Percentiles rank a stretch among this genome's conserved stretches.
Evolutionary conservation across 2,113 vertebrate species (phyloP).

Genomic region (Ceyx margarethae): DNA sequence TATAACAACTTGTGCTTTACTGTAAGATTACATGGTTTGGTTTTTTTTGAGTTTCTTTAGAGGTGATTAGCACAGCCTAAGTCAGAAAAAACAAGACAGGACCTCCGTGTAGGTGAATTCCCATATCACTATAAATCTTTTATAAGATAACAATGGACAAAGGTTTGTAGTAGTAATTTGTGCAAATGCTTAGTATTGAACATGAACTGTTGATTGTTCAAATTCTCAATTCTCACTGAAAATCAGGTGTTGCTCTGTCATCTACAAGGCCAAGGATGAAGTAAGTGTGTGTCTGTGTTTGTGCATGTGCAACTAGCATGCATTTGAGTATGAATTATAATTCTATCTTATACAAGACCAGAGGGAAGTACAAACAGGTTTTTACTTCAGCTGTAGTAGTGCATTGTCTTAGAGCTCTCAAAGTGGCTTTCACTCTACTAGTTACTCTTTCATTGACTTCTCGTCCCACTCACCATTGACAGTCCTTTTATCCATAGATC

Average conservation of each 20-base stretch:
- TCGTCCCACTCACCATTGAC: background rate
- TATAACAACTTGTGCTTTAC: background rate
- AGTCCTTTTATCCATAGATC: background rate
- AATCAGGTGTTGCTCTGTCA: background rate
- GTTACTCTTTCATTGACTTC: background rate
- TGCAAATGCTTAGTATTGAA: background rate
- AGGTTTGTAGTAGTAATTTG: background rate
- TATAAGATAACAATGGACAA: background rate
- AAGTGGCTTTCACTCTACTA: background rate
- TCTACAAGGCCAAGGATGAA: background rate
- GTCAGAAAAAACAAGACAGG: background rate
- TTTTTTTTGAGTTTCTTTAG: background rate
- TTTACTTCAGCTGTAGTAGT: background rate
- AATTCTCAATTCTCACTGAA: background rate
- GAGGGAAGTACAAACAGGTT: background rate
- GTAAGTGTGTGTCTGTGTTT: background rate
- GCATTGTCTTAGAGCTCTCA: background rate
- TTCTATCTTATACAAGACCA: background rate
- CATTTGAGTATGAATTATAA: background rate
- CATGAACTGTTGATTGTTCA: background rate
- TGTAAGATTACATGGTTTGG: background rate
- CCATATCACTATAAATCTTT: background rate
- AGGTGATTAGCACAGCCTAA: background rate
- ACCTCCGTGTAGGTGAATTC: background rate
- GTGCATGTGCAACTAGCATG: rapidly evolving